These are phyloP conservation scores for Thalassophryne amazonica DNA, from an alignment of 2,797 vertebrate genomes.

Conservation along the genomic window DNA sequence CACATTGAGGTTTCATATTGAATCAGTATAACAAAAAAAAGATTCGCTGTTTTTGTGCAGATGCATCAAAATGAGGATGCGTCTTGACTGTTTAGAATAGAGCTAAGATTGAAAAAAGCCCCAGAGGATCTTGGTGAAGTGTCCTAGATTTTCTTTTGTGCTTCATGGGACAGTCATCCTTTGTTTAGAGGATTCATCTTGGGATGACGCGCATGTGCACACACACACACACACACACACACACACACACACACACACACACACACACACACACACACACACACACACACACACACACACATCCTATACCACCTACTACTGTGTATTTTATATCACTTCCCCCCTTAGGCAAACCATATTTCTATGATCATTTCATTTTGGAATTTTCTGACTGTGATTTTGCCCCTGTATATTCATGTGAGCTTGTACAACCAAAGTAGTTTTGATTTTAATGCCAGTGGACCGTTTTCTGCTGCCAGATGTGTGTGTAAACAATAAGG, in stretches of 20 bases:
- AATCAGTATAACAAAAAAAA: neutral
- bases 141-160: slow-evolving; percentile 66
- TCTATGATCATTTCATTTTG: no score
- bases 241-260: neutral
- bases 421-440: slow-evolving; percentile 10
- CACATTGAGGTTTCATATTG: neutral
- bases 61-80: neutral
- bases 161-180: slow-evolving; percentile 34
- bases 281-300: neutral
- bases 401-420: slow-evolving; percentile 10
- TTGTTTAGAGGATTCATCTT: slow-evolving; percentile 40
- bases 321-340: slow-evolving; percentile 19
- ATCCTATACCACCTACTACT: neutral
- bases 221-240: slow-evolving; percentile 2
- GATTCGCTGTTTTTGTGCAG: neutral
- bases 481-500: no score
- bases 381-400: no score
- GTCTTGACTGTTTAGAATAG: slow-evolving; percentile 32
- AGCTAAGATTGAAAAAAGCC: slow-evolving; percentile 66
- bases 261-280: neutral
- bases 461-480: neutral
- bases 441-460: slow-evolving; percentile 14
- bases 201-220: slow-evolving; percentile 19
- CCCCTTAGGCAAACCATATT: slow-evolving; percentile 10
- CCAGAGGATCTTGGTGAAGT: slow-evolving; percentile 54